Evolutionary conservation across 2,797 vertebrate species (phyloP), one percentile per base, ranked within the genome.

Genomic region (Vireo griseus): DNA sequence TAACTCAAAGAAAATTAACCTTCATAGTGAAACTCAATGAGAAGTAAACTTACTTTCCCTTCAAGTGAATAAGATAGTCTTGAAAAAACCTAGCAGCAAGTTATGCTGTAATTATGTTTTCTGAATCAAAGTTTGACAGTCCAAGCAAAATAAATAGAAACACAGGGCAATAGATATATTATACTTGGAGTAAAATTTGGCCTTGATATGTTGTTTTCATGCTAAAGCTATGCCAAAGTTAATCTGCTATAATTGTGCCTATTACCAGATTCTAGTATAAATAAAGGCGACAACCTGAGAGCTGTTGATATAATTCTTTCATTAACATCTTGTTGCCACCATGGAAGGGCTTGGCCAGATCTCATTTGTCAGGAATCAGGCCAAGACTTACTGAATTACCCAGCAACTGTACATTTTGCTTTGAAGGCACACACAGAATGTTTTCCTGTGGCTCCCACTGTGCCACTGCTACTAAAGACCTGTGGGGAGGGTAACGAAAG

Each of bases 131-230:
- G 67, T 91, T 88, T 92, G 66, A 45, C 59, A 55, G 82, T 79
- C 78, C 92, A 97, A 94, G 79, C 63, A 88, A 94, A 97, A 95
- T 57, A 93, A 92, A 94, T 6, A 93, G 63, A 75, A 88, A 78
- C 0, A 12, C 33, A 45, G 67, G 55, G 89, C 29, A 86, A 67
- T 51, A 52, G 88, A 79, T 81, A 62, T 48, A 44, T 95, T 92
- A 44, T 29, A 47, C 44, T 96, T 91, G 83, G 91, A 92, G 67
- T 44, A 86, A 86, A 74, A 72, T 82, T 86, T 95, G 63, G 73
- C 84, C 69, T n/a, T 80, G 63, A 21, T 47, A 66, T 51, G 55
- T 77, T 69, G 79, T 86, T 94, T 89, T 90, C 57, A n/a, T 82
- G 11, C 22, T 90, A 67, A 85, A 94, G 40, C 31, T 31, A 22